These are phyloP conservation scores for Bombyx huttoni DNA, from an alignment of 2,888 invertebrate genomes.

Conservation along the genomic window DNA sequence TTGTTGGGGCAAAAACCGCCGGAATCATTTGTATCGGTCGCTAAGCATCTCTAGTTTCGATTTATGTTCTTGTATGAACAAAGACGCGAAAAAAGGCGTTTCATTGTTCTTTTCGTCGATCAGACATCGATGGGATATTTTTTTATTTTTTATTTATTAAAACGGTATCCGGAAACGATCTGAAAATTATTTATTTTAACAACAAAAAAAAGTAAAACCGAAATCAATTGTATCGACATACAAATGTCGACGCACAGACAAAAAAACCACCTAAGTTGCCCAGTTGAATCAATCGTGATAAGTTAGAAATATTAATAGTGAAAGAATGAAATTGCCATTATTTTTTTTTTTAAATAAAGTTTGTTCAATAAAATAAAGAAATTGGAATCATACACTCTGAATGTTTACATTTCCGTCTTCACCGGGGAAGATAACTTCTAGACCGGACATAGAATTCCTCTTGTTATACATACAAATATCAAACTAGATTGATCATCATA, in stretches of 20 bases:
- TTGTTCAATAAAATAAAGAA: no score
- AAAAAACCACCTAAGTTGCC: no score
- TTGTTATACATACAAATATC: no score
- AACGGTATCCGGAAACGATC: conserved; percentile 33
- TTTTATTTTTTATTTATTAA: conserved; percentile 1
- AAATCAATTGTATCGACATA: neutral
- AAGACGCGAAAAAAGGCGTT: conserved; percentile 22
- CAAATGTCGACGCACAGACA: neutral
- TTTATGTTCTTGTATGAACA: conserved; percentile 23
- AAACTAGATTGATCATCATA: no score
- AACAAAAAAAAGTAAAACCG: neutral
- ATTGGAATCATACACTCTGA: no score
- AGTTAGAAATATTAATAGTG: no score
- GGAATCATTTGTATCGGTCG: conserved; percentile 14
- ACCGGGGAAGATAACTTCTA: no score
- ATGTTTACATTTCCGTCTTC: no score
- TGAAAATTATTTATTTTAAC: conserved; percentile 19
- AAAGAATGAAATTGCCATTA: no score
- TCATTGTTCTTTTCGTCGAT: conserved; percentile 26
- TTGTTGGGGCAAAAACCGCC: conserved; percentile 16
- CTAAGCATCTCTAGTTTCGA: conserved; percentile 14
- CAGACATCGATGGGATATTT: conserved; percentile 21
- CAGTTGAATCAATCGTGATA: no score
- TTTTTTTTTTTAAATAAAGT: no score
- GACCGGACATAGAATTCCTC: no score